These are phyloP conservation scores for Hemistola chrysoprasaria DNA, from an alignment of 2,888 invertebrate species.

Conservation along the genomic window DNA sequence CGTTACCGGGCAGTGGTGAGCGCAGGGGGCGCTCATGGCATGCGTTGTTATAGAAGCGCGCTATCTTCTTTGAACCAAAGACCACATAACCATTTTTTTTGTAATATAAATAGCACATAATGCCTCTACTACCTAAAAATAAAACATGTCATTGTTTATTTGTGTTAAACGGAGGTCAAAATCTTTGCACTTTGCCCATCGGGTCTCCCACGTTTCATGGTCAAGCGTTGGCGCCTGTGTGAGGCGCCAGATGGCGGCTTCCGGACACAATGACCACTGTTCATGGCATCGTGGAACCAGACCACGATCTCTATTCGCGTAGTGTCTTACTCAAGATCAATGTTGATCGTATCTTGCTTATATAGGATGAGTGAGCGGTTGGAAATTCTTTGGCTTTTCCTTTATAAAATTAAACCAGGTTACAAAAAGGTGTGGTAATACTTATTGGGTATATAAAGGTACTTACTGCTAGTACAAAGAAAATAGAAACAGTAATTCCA, in stretches of 20 bases:
- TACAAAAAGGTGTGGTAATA: no score
- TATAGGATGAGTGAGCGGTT: constrained; percentile 14
- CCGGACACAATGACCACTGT: constrained; percentile 55
- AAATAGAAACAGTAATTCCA: no score
- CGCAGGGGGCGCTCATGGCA: no score
- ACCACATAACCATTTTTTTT: no score
- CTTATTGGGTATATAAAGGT: no score
- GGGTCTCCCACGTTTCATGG: constrained; percentile 62
- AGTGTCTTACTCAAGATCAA: constrained; percentile 58
- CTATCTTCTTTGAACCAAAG: no score
- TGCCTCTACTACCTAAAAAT: no score
- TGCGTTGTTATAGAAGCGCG: no score
- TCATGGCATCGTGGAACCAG: constrained; percentile 51
- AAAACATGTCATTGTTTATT: no score
- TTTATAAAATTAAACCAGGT: neutral
- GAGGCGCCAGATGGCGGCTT: constrained; percentile 55
- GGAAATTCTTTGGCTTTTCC: constrained; percentile 6
- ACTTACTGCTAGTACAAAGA: no score
- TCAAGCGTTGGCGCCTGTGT: constrained; percentile 53
- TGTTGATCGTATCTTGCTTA: constrained; percentile 33
- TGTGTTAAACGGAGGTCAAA: constrained; percentile 62
- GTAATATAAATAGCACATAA: no score
- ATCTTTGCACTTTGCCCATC: constrained; percentile 63
- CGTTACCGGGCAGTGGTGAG: no score
- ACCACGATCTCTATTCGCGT: constrained; percentile 46